Percentiles rank a stretch among this genome's conserved stretches.
These are phyloP conservation scores for Torymus tubicola DNA, from an alignment of 2,888 invertebrate species.

Conservation along the genomic window DNA sequence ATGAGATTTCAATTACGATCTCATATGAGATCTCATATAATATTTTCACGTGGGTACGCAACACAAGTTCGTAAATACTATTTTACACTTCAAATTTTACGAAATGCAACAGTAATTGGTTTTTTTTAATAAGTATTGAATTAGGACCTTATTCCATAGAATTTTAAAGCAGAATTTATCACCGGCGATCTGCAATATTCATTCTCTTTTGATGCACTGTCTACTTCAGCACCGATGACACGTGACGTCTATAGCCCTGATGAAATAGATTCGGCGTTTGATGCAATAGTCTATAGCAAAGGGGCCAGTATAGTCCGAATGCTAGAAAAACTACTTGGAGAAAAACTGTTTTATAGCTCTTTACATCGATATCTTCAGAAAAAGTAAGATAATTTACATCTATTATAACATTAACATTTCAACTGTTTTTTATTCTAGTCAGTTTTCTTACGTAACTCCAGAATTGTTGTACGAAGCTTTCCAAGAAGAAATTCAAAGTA, in stretches of 20 bases:
- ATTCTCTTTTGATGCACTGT: constrained; percentile 79
- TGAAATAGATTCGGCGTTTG: constrained; percentile 81
- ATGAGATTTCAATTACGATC: too few species aligned
- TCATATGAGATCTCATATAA: too few species aligned
- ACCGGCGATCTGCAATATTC: constrained; percentile 83
- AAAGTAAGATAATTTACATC: constrained; percentile 71
- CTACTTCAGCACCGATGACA: constrained; percentile 80
- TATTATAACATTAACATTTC: not conserved
- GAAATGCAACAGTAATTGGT: not conserved
- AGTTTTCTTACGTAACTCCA: constrained; percentile 48
- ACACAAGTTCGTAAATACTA: not conserved
- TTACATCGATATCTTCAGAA: constrained; percentile 78
- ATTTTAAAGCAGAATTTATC: constrained; percentile 83
- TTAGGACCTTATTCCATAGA: constrained; percentile 78
- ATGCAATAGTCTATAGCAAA: constrained; percentile 83
- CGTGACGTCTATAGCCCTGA: constrained; percentile 78
- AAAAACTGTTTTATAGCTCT: constrained; percentile 77
- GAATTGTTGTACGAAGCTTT: constrained; percentile 64
- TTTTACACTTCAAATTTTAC: too few species aligned
- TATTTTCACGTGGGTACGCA: too few species aligned
- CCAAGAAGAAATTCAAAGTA: constrained; percentile 64
- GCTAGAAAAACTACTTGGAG: constrained; percentile 82
- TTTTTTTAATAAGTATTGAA: not conserved
- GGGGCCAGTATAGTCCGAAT: constrained; percentile 82
- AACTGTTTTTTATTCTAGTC: not conserved